Percentiles rank a stretch among this genome's conserved stretches.
Conservation (phyloP, 2,888 invertebrate species). For the Clepsis dumicolana region DNA sequence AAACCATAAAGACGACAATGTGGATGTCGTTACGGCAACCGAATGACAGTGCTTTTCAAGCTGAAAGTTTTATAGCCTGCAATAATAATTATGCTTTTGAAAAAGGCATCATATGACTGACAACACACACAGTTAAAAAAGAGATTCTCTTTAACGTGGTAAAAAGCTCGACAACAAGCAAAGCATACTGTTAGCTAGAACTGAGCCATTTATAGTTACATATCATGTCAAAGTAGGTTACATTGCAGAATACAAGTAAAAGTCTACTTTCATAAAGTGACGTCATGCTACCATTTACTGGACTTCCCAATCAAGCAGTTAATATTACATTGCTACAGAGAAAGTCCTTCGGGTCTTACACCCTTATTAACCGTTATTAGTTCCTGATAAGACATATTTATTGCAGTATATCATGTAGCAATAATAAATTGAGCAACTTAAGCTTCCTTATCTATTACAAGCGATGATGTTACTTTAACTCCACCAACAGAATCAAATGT, state of each 20-base stretch:
- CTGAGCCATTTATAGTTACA: slow-evolving; percentile 13
- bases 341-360: slow-evolving; percentile 37
- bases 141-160: neutral
- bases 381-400: slow-evolving; percentile 36
- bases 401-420: slow-evolving; percentile 19
- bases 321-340: slow-evolving; percentile 39
- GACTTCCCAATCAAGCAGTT: slow-evolving; percentile 39
- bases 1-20: slow-evolving; percentile 59
- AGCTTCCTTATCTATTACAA: slow-evolving; percentile 3
- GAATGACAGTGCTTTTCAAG: slow-evolving; percentile 52
- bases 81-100: slow-evolving; percentile 13
- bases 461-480: neutral
- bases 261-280: slow-evolving; percentile 38
- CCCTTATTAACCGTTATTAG: slow-evolving; percentile 34
- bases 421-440: neutral
- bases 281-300: slow-evolving; percentile 39
- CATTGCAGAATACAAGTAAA: slow-evolving; percentile 32
- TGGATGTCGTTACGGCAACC: slow-evolving; percentile 54
- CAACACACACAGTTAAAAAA: neutral
- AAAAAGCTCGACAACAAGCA: neutral
- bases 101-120: slow-evolving; percentile 5
- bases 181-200: neutral
- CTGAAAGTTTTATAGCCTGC: slow-evolving; percentile 24
- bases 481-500: neutral
- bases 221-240: slow-evolving; percentile 17